Evolutionary conservation across 2,888 invertebrate species (phyloP).

Genomic region (Cryptus armator): DNA sequence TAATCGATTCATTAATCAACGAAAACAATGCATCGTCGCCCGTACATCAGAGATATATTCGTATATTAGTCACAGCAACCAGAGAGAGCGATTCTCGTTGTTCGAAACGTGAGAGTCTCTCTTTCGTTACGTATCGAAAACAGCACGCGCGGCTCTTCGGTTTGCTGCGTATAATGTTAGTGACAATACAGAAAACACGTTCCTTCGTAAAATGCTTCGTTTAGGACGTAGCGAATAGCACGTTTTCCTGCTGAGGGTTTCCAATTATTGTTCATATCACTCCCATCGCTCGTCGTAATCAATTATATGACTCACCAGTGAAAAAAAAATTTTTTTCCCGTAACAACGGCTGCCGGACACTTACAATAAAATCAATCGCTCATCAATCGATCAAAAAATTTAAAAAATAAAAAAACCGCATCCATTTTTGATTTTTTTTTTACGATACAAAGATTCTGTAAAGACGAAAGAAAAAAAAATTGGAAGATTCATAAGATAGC

Average conservation of each 20-base stretch:
- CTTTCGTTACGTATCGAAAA: conserved; percentile 42
- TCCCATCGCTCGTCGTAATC: too few relatives aligned
- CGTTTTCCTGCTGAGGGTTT: too few relatives aligned
- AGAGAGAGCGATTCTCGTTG: conserved; percentile 30
- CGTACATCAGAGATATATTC: background rate
- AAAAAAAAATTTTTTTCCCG: background rate
- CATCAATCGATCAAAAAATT: background rate
- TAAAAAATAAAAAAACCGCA: background rate
- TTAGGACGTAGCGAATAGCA: too few relatives aligned
- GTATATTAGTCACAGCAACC: background rate
- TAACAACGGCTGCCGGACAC: background rate
- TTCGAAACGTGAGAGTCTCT: conserved; percentile 39
- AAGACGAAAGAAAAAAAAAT: background rate
- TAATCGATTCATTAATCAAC: too few relatives aligned
- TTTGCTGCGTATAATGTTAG: background rate
- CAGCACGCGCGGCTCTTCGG: conserved; percentile 22
- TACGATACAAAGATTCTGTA: conserved; percentile 10
- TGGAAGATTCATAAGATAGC: background rate
- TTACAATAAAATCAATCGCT: background rate
- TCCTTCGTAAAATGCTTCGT: background rate
- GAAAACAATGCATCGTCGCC: background rate
- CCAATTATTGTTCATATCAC: too few relatives aligned
- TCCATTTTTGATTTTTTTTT: conserved; percentile 6
- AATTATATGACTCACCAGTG: too few relatives aligned
- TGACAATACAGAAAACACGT: background rate